Conservation (phyloP, 2,113 vertebrate species). For the Geococcyx californianus region DNA sequence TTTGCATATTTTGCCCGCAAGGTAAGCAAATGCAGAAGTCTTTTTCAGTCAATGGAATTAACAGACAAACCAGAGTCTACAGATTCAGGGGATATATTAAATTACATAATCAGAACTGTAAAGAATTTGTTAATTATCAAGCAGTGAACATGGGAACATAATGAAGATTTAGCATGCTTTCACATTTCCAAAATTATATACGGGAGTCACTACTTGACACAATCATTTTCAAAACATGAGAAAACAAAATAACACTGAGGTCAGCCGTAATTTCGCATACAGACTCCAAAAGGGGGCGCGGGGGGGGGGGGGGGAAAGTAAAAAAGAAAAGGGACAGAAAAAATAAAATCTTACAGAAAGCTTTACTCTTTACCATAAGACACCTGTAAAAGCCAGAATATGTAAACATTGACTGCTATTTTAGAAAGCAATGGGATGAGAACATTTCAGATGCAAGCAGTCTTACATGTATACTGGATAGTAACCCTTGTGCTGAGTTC, state of each 20-base stretch:
- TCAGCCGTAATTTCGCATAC: conserved; percentile 62
- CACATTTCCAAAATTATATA: conserved; percentile 17
- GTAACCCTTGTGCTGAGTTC: conserved; percentile 85
- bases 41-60: neutral
- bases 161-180: conserved; percentile 67
- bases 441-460: conserved; percentile 76
- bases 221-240: conserved; percentile 21
- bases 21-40: conserved; percentile 1
- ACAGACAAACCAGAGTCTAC: neutral
- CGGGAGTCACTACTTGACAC: conserved; percentile 36
- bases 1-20: neutral
- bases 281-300: neutral
- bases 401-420: conserved; percentile 72
- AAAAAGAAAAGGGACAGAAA: neutral
- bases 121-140: conserved; percentile 11
- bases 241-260: conserved; percentile 57
- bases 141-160: conserved; percentile 54
- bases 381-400: conserved; percentile 68
- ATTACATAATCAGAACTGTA: neutral
- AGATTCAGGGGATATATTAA: neutral
- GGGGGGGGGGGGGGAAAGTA: neutral
- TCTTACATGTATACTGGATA: conserved; percentile 89
- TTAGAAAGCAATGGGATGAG: conserved; percentile 81
- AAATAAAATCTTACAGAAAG: conserved; percentile 67
- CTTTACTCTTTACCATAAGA: conserved; percentile 40